A percentile compares a stretch with the other conserved stretches of the same genome.
phyloP scores from a whole-genome alignment of 2,888 invertebrate genomes.

The Scelioninae gen. 2 region DNA sequence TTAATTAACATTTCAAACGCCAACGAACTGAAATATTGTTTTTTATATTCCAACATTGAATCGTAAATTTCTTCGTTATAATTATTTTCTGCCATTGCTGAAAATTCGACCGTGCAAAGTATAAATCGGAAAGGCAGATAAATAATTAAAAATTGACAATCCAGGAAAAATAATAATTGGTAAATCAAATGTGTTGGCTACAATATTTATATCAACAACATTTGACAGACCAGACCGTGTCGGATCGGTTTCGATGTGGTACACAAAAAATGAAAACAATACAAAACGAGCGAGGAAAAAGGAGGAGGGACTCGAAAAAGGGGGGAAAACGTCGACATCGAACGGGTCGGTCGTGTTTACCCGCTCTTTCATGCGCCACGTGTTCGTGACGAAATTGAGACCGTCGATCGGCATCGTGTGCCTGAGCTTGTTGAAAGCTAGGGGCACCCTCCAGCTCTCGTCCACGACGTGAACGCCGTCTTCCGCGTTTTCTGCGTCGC shows the following conservation, averaged over 20 bases:
- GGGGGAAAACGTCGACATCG: neutral
- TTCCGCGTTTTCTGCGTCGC: constrained; percentile 44
- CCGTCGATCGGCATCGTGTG: constrained; percentile 85
- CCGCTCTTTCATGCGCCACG: constrained; percentile 96
- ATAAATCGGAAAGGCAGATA: no score
- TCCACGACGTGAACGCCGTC: constrained; percentile 64
- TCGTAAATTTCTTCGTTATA: no score
- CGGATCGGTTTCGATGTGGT: neutral
- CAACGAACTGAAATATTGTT: no score
- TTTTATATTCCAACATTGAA: no score
- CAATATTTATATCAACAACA: constrained; percentile 2
- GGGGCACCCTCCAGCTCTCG: constrained; percentile 82
- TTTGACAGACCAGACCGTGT: constrained; percentile 19
- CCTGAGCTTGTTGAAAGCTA: constrained; percentile 84
- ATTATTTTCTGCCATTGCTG: no score
- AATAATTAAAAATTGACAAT: no score
- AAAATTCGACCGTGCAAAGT: no score
- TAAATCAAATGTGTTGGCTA: neutral
- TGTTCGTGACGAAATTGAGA: constrained; percentile 81
- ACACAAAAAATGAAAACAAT: neutral
- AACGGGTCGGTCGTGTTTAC: constrained; percentile 74
- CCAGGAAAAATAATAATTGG: neutral
- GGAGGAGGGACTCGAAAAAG: neutral
- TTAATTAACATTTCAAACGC: no score
- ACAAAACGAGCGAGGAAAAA: constrained; percentile 3